These are phyloP conservation scores for Palythoa grandiflora DNA, from an alignment of 92 coral and sea anemone species.

Conservation along the genomic window DNA sequence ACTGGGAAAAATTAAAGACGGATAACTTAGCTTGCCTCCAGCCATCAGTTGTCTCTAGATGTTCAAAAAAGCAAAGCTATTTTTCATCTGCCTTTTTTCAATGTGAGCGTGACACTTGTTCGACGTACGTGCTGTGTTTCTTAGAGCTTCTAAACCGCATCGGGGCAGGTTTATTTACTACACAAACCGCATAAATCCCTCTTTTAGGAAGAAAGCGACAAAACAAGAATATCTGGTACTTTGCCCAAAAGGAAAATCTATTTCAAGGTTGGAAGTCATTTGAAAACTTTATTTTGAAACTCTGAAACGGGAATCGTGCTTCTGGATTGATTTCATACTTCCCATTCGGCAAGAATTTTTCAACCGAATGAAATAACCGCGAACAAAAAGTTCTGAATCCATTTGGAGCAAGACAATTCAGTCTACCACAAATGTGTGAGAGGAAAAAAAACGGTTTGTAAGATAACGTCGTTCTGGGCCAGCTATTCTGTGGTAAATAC, in stretches of 20 bases:
- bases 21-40: not conserved
- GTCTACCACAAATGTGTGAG: not conserved
- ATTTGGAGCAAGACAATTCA: not conserved
- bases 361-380: not conserved
- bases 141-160: not conserved
- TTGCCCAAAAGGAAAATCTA: not conserved
- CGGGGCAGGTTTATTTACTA: not conserved
- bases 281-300: not conserved
- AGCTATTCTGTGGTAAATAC: no score
- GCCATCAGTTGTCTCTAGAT: not conserved
- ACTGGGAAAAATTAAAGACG: not conserved
- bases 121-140: not conserved
- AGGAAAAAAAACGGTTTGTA: not conserved
- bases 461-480: no score
- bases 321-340: not conserved
- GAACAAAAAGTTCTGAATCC: not conserved
- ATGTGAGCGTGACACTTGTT: not conserved
- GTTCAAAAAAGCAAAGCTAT: not conserved
- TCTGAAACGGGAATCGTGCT: not conserved
- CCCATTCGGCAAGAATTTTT: not conserved
- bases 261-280: not conserved
- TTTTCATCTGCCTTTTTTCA: not conserved
- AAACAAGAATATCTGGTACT: not conserved
- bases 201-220: not conserved
- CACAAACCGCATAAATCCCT: conserved; percentile 13